Conservation (phyloP, 2,888 invertebrate species). For the Rhamnusium bicolor region DNA sequence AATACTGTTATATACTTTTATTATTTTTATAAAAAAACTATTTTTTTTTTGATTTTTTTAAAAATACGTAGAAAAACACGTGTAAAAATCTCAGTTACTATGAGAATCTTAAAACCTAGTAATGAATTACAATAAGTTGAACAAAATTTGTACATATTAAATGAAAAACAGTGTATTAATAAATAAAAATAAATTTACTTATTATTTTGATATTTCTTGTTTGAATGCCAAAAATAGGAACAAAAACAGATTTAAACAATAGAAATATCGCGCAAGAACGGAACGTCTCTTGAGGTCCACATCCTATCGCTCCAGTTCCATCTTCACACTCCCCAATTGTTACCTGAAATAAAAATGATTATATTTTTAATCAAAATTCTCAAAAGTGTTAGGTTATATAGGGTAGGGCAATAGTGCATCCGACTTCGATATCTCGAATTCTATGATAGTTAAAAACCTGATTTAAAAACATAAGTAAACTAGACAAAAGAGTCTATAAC, state of each 20-base stretch:
- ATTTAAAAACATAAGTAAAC: too few species aligned
- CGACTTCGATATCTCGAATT: too few species aligned
- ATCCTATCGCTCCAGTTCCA: slow-evolving; percentile 60
- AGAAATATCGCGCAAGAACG: slow-evolving; percentile 65
- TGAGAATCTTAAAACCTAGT: neutral
- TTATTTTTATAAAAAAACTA: neutral
- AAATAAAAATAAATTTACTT: neutral
- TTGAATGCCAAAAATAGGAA: neutral
- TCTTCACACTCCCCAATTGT: slow-evolving; percentile 65
- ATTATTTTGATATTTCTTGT: neutral
- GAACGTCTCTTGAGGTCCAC: slow-evolving; percentile 67
- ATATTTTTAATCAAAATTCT: neutral
- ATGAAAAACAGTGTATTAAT: neutral
- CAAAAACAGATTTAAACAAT: slow-evolving; percentile 44
- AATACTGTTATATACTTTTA: neutral
- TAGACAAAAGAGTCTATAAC: too few species aligned
- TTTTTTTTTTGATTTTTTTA: neutral
- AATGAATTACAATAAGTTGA: neutral
- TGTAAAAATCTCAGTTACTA: neutral
- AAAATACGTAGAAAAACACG: neutral
- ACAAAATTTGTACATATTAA: neutral
- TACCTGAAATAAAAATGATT: slow-evolving; percentile 61
- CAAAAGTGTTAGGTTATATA: too few species aligned
- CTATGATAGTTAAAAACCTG: too few species aligned
- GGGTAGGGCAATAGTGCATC: too few species aligned